Evolutionary conservation across 1,140 invertebrate genomes (phyloP).

Genomic region (Neodiprion virginianus): DNA sequence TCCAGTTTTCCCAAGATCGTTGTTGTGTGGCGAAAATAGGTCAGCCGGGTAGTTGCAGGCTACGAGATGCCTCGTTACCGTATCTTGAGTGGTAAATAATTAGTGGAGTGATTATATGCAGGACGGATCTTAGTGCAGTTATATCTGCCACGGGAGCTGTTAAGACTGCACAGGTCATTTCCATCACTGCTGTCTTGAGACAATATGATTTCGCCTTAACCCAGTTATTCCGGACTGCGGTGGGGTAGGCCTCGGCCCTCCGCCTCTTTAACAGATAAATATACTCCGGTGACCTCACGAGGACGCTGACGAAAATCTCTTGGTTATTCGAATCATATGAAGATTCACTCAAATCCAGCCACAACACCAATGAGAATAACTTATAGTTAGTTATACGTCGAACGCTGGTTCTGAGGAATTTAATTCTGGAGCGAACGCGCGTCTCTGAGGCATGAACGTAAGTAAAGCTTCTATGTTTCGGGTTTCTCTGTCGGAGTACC

Average conservation of each 20-base stretch:
- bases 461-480: too few relatives aligned
- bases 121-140: not conserved
- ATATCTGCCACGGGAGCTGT: not conserved
- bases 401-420: too few relatives aligned
- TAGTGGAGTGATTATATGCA: not conserved
- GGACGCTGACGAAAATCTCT: not conserved
- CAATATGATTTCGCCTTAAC: slow-evolving; percentile 3
- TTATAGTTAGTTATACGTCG: too few relatives aligned
- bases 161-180: not conserved
- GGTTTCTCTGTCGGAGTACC: too few relatives aligned
- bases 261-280: slow-evolving; percentile 3
- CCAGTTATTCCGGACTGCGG: not conserved
- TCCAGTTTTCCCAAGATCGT: not conserved
- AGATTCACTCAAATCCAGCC: not conserved
- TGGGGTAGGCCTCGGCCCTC: not conserved
- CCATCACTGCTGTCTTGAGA: not conserved
- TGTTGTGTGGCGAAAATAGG: not conserved
- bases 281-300: not conserved
- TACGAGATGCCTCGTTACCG: not conserved
- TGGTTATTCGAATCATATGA: slow-evolving; percentile 1
- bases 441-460: too few relatives aligned
- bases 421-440: too few relatives aligned
- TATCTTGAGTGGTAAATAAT: not conserved
- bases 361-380: too few relatives aligned
- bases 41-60: not conserved